These are phyloP conservation scores for Epizoanthus rinbou DNA, from an alignment of 92 coral and sea anemone species.

Conservation along the genomic window DNA sequence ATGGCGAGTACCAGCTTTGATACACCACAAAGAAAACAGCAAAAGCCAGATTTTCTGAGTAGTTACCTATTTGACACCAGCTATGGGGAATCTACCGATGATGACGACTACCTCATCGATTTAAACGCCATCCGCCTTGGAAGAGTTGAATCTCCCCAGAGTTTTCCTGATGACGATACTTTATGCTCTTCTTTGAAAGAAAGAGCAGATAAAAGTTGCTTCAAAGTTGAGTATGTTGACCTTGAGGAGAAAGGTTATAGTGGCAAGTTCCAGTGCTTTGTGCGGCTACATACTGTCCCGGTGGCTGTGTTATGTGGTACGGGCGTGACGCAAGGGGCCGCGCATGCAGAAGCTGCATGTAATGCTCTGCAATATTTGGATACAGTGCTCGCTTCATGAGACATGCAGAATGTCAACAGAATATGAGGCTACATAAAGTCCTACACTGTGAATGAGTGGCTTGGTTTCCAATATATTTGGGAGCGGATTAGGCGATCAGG, in stretches of 20 bases:
- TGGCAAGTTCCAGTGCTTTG: slow-evolving; percentile 70
- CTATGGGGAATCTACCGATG: slow-evolving; percentile 2
- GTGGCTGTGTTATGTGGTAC: slow-evolving; percentile 68
- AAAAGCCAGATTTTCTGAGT: slow-evolving; percentile 44
- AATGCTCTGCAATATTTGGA: slow-evolving; percentile 65
- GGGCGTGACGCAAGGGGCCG: slow-evolving; percentile 46
- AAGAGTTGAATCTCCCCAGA: background rate
- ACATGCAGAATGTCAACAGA: background rate
- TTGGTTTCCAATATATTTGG: too few relatives aligned
- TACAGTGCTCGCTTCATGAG: slow-evolving; percentile 20
- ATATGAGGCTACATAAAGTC: background rate
- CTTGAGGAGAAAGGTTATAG: slow-evolving; percentile 47
- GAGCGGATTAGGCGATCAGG: too few relatives aligned
- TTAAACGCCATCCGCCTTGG: background rate
- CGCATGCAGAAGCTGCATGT: slow-evolving; percentile 68
- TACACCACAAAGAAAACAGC: background rate
- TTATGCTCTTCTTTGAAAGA: slow-evolving; percentile 21
- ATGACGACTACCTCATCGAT: background rate
- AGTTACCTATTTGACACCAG: slow-evolving; percentile 25
- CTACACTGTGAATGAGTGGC: background rate
- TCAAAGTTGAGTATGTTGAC: slow-evolving; percentile 49
- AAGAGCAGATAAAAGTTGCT: slow-evolving; percentile 41
- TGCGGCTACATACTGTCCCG: slow-evolving; percentile 56
- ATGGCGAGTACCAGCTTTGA: background rate
- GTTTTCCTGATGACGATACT: slow-evolving; percentile 29